Evolutionary conservation across 2,797 vertebrate genomes (phyloP).

Genomic region (Chelonia mydas): DNA sequence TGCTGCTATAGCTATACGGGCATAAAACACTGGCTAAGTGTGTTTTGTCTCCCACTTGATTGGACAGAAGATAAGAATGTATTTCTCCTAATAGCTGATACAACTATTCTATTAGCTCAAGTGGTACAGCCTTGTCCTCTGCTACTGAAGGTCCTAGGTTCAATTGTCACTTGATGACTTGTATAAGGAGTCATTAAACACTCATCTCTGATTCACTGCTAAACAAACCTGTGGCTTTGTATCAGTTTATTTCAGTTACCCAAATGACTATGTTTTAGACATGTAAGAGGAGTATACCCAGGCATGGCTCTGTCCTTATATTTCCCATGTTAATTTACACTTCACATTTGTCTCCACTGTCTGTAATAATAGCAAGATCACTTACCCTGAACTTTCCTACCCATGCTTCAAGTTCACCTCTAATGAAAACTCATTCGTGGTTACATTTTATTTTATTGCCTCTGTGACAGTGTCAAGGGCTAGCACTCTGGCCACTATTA

Average conservation of each 20-base stretch:
- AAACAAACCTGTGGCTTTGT: not conserved
- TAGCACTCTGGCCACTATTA: not conserved
- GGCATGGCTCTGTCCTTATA: not conserved
- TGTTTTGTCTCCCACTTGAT: not conserved
- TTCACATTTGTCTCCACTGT: not conserved
- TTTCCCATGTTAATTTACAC: conserved; percentile 40
- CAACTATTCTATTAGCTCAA: not conserved
- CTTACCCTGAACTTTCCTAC: not conserved
- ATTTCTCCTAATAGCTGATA: not conserved
- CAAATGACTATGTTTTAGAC: too few relatives aligned
- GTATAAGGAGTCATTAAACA: not conserved
- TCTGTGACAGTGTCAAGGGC: not conserved
- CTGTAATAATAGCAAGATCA: not conserved
- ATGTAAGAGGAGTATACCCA: not conserved
- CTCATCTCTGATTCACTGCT: not conserved
- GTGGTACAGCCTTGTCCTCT: not conserved
- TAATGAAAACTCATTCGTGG: not conserved
- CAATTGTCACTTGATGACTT: not conserved
- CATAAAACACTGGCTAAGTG: not conserved
- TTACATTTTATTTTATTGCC: not conserved
- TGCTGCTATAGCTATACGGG: not conserved
- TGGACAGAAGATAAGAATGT: not conserved
- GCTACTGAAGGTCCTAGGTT: not conserved
- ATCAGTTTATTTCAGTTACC: not conserved
- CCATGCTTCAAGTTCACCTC: not conserved